Base-by-base conservation (phyloP, 2,797 vertebrate genomes). In the Cryptoprocta ferox region DNA sequence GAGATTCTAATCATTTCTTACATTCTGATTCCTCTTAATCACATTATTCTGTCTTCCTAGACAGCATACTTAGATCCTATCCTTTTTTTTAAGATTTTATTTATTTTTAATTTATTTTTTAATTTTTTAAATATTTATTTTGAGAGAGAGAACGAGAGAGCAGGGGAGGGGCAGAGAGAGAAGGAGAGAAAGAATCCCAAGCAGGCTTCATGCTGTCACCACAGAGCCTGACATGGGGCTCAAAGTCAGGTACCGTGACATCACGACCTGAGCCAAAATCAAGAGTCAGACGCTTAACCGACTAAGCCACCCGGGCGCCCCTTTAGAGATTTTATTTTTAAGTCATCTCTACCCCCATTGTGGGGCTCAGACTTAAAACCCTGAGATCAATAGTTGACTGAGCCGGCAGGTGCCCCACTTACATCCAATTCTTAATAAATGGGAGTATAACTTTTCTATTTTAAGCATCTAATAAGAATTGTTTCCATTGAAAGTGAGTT, bases 401-500 rank as follows among this genome's bases (percentile, higher is more conserved):
- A 75, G 42, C 73, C 28, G 45, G 42, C 42, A 45, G 42, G 30
- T 8, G 42, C 8, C 8, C 42, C 8, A 76, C 14, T 53, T 88
- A 71, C 70, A 53, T 94, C 37, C 10, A 89, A 39, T 82, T 94
- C 50, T 89, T 93, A 81, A 26, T 89, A 71, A 83, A 65, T 73
- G 42, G 35, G 10, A 79, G 2, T 91, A 30, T 79, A 83, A n/a
- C 35, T 85, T 96, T 71, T n/a, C 28, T 84, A 37, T 80, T 95
- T 85, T 97, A 95, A 89, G 68, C 59, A n/a, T 82, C 15, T 65
- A 82, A 2, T 59, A 88, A 83, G 30, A 16, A 73, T 70, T 84
- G 4, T 81, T 93, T 97, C 53, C 56, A 21, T 53, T 92, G 63
- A 42, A 94, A 78, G 42, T 73, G 9, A 82, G 39, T 85, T 90